phyloP scores from a whole-genome alignment of 2,797 vertebrate genomes.

The Gallirallus australis region DNA sequence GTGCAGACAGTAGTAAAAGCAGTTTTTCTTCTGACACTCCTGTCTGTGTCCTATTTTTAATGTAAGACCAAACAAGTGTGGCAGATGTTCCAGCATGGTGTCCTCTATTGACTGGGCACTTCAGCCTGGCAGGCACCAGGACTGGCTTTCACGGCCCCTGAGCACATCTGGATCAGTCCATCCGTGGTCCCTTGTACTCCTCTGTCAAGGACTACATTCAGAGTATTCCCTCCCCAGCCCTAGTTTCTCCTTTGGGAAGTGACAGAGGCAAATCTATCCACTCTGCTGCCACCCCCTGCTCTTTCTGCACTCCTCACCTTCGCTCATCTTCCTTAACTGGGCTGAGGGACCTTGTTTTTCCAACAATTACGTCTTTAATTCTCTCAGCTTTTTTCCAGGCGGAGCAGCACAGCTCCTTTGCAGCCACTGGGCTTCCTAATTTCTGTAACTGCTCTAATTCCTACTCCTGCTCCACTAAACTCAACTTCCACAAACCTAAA shows the following conservation, averaged over 20 bases:
- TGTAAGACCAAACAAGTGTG: not conserved
- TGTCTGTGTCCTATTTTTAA: slow-evolving; percentile 44
- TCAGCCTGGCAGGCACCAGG: not conserved
- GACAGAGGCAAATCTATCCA: not conserved
- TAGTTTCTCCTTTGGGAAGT: not conserved
- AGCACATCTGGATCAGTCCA: not conserved
- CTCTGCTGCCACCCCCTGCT: not conserved
- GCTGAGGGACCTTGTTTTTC: not conserved
- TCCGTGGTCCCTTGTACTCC: not conserved
- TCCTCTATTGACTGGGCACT: not conserved
- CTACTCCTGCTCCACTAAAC: not conserved
- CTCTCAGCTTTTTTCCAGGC: not conserved
- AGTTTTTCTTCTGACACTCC: slow-evolving; percentile 39
- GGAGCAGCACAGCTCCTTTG: not conserved
- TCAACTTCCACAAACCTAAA: no score
- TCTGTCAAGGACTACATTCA: not conserved
- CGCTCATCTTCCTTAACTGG: not conserved
- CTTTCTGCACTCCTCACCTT: not conserved
- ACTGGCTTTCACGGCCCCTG: fast-evolving
- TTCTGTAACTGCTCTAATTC: not conserved
- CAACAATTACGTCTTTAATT: not conserved
- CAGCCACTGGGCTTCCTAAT: not conserved
- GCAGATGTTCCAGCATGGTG: not conserved
- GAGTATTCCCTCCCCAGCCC: not conserved
- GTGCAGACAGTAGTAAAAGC: slow-evolving; percentile 43